Evolutionary conservation across 1,140 invertebrate species (phyloP).

Genomic region (Copidosoma floridanum): DNA sequence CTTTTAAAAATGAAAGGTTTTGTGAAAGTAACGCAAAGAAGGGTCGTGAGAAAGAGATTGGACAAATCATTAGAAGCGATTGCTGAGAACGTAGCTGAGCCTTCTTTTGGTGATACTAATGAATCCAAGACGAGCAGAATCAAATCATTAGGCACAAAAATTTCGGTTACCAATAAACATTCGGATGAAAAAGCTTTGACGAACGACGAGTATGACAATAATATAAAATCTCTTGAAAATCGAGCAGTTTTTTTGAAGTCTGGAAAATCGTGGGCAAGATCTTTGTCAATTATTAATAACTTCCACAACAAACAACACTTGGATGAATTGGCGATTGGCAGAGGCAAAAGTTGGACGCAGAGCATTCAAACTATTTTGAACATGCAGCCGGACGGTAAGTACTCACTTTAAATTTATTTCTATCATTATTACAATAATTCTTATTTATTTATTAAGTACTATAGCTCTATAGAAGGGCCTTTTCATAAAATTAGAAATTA

Average conservation of each 20-base stretch:
- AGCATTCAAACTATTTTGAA: conserved; percentile 42
- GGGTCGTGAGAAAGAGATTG: conserved; percentile 29
- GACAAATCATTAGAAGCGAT: conserved; percentile 18
- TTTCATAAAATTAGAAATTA: too few species aligned
- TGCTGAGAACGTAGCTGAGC: conserved; percentile 11
- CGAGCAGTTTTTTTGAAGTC: conserved; percentile 44
- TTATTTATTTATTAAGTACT: too few species aligned
- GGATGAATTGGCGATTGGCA: conserved; percentile 35
- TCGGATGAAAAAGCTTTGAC: background rate
- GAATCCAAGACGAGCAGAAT: conserved; percentile 2
- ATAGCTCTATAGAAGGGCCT: too few species aligned
- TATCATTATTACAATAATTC: background rate
- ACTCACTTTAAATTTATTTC: conserved; percentile 9
- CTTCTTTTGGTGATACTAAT: background rate
- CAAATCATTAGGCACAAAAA: background rate
- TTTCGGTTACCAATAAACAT: background rate
- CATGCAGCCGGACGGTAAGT: conserved; percentile 40
- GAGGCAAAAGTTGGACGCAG: conserved; percentile 47
- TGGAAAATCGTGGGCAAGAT: conserved; percentile 51
- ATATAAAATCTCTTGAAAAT: background rate
- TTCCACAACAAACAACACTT: conserved; percentile 38
- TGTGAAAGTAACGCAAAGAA: conserved; percentile 31
- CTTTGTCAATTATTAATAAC: conserved; percentile 48
- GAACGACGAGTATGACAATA: background rate
- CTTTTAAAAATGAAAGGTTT: conserved; percentile 34